These are phyloP conservation scores for Lithophane ornitopus DNA, from an alignment of 2,888 invertebrate genomes.

Conservation along the genomic window DNA sequence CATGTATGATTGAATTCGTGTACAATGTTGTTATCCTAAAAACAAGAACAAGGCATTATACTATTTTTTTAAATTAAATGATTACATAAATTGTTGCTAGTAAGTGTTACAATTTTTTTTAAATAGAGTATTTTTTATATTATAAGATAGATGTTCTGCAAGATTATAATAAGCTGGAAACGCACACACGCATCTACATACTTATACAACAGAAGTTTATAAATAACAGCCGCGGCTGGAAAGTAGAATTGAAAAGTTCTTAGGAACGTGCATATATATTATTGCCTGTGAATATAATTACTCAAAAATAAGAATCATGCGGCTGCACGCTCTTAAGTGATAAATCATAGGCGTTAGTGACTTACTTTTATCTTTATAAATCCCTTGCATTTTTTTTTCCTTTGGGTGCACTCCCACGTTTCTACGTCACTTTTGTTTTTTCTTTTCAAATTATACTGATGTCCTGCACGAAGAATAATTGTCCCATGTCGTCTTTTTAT, in stretches of 20 bases:
- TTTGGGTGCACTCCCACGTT: constrained; percentile 1
- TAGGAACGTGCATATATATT: not conserved
- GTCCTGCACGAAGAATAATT: not conserved
- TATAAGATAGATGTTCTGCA: too few species aligned
- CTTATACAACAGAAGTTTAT: too few species aligned
- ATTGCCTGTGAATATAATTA: not conserved
- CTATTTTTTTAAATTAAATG: too few species aligned
- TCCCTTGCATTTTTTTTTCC: not conserved
- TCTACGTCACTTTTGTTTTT: not conserved
- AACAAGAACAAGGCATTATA: too few species aligned
- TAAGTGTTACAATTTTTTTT: too few species aligned
- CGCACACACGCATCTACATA: too few species aligned
- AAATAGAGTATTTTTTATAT: too few species aligned
- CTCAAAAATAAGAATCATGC: not conserved
- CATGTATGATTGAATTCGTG: not conserved
- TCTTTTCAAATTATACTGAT: not conserved
- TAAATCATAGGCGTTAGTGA: not conserved
- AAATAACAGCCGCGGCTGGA: constrained; percentile 9
- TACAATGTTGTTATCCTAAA: not conserved
- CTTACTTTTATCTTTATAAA: not conserved
- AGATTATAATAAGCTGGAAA: too few species aligned
- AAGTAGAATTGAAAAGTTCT: constrained; percentile 33
- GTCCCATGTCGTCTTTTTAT: not conserved
- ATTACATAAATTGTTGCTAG: too few species aligned
- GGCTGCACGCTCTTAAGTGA: not conserved